phyloP scores from a whole-genome alignment of 2,113 vertebrate species.

The Apodemus speciosus region DNA sequence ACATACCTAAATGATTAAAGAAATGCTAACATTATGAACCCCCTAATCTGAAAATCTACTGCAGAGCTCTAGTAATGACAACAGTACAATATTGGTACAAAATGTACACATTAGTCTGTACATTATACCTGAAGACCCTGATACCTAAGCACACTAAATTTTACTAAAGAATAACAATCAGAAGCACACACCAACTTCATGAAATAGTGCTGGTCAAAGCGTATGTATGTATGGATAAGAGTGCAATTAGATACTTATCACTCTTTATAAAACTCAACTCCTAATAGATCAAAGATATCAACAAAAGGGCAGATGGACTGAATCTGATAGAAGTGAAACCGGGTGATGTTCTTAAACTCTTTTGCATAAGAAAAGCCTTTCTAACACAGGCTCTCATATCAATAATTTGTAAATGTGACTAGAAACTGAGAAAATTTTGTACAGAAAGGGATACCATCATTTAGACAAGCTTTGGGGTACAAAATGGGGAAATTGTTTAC shows the following conservation, averaged over 20 bases:
- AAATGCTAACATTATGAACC: background rate
- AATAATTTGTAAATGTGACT: background rate
- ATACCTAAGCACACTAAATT: background rate
- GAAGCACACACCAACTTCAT: background rate
- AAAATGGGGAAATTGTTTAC: background rate
- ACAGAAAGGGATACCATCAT: background rate
- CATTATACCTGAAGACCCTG: background rate
- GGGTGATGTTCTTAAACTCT: background rate
- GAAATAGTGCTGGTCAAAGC: background rate
- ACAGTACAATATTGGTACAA: background rate
- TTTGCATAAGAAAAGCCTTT: background rate
- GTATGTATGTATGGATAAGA: background rate
- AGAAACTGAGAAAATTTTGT: background rate
- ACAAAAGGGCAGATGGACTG: background rate
- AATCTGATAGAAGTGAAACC: background rate
- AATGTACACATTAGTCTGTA: background rate
- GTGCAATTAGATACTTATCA: background rate
- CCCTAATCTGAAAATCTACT: background rate
- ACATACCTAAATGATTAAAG: background rate
- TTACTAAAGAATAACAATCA: background rate
- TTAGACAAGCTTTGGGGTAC: background rate
- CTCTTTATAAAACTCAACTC: background rate
- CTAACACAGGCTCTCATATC: background rate
- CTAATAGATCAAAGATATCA: background rate
- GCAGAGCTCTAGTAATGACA: background rate